Conservation (phyloP, 2,797 vertebrate genomes). For the Xiphophorus birchmanni region DNA sequence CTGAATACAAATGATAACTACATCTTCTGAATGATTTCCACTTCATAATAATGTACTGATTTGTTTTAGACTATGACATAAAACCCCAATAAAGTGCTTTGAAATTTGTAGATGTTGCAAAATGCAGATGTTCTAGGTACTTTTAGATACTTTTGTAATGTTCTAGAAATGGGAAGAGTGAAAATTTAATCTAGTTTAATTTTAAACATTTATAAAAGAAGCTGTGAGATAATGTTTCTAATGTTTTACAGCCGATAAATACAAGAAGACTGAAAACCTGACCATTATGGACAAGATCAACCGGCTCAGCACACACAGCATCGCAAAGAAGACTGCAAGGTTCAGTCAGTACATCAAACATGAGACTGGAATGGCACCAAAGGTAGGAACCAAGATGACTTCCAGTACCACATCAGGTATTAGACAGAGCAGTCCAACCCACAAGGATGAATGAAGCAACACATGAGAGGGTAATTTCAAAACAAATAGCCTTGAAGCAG, state of each 20-base stretch:
- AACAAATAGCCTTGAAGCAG: neutral
- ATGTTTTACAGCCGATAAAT: slow-evolving; percentile 87
- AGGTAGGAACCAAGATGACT: slow-evolving; percentile 71
- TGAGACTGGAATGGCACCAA: slow-evolving; percentile 88
- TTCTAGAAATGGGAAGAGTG: neutral
- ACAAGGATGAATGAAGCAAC: neutral
- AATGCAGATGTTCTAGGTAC: neutral
- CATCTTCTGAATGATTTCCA: neutral
- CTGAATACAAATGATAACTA: neutral
- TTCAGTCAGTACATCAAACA: slow-evolving; percentile 91
- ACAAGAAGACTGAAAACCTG: slow-evolving; percentile 88
- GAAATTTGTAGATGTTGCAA: neutral
- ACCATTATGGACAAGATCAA: slow-evolving; percentile 90
- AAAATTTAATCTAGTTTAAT: neutral
- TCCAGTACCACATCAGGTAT: no score
- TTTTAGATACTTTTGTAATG: neutral
- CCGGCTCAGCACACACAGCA: slow-evolving; percentile 90
- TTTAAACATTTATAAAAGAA: neutral
- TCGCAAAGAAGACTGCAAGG: slow-evolving; percentile 93
- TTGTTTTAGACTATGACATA: neutral
- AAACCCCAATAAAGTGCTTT: neutral
- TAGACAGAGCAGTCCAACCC: neutral
- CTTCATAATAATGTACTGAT: neutral
- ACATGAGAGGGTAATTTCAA: neutral
- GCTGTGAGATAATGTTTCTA: neutral